Conservation (phyloP, 2,797 vertebrate genomes). For the Rallus crepitans region DNA sequence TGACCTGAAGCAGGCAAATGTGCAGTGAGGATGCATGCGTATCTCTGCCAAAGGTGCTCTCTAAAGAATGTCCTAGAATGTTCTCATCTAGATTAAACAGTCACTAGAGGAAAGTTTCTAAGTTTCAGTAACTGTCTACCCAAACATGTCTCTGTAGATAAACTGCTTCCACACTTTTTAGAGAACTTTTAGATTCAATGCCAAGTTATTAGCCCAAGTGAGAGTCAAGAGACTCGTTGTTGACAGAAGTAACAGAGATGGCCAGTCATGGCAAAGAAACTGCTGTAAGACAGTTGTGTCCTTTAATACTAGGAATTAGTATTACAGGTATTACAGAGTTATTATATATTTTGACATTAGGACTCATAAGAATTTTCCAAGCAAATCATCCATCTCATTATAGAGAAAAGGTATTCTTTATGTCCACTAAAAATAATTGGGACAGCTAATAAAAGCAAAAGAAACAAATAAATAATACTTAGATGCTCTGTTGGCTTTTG, state of each 20-base stretch:
- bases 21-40: not conserved
- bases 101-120: not conserved
- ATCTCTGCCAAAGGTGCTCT: not conserved
- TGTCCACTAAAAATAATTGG: not conserved
- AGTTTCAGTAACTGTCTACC: not conserved
- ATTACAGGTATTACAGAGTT: not conserved
- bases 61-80: not conserved
- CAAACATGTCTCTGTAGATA: not conserved
- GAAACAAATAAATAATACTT: not conserved
- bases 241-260: not conserved
- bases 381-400: not conserved
- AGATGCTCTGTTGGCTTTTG: not conserved
- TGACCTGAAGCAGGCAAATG: slow-evolving; percentile 19
- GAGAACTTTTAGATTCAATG: not conserved
- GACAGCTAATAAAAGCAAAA: not conserved
- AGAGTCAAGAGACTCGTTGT: not conserved
- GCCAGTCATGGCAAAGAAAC: not conserved
- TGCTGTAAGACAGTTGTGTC: not conserved
- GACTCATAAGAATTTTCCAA: not conserved
- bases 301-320: not conserved
- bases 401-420: not conserved
- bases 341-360: not conserved
- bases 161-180: not conserved
- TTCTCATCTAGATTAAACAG: not conserved
- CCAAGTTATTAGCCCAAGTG: slow-evolving; percentile 1